Percentiles rank a stretch among this genome's conserved stretches.
These are phyloP conservation scores for Ophioninae sp. DNA, from an alignment of 2,888 invertebrate genomes.

Conservation along the genomic window DNA sequence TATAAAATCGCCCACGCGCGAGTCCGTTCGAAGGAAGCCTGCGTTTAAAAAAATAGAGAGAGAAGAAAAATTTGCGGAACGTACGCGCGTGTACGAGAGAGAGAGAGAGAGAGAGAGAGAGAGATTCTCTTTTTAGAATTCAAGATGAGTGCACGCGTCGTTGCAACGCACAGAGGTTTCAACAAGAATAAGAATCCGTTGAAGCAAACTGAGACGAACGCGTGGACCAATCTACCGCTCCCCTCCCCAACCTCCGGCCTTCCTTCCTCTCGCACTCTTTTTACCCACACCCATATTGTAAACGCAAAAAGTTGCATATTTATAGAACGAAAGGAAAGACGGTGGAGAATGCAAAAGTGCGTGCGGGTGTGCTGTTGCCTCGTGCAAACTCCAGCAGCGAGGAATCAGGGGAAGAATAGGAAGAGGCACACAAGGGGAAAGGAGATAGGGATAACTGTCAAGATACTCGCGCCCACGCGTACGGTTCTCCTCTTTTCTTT, in stretches of 20 bases:
- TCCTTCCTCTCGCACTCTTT: too few species aligned
- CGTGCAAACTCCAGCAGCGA: slow-evolving; percentile 44
- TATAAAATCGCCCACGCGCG: slow-evolving; percentile 46
- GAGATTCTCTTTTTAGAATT: slow-evolving; percentile 20
- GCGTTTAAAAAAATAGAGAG: background rate
- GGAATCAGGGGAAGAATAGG: slow-evolving; percentile 18
- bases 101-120: background rate
- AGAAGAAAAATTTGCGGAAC: slow-evolving; percentile 28
- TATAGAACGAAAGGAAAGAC: slow-evolving; percentile 5
- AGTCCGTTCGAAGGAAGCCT: slow-evolving; percentile 25
- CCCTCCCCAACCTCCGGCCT: too few species aligned
- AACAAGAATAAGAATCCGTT: slow-evolving; percentile 42
- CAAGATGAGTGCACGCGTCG: slow-evolving; percentile 41
- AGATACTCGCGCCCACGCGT: slow-evolving; percentile 60
- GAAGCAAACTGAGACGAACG: slow-evolving; percentile 34
- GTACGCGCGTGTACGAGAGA: slow-evolving; percentile 19
- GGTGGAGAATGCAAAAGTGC: slow-evolving; percentile 31
- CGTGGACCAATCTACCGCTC: background rate
- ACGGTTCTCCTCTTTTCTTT: slow-evolving; percentile 45
- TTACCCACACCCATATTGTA: background rate
- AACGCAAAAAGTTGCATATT: slow-evolving; percentile 14
- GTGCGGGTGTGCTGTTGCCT: background rate
- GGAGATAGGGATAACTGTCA: slow-evolving; percentile 27
- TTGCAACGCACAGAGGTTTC: slow-evolving; percentile 19
- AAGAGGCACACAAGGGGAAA: slow-evolving; percentile 11